Percentiles rank a stretch among this genome's conserved stretches.
phyloP scores from a whole-genome alignment of 2,113 vertebrate species.

The Cavia porcellus region DNA sequence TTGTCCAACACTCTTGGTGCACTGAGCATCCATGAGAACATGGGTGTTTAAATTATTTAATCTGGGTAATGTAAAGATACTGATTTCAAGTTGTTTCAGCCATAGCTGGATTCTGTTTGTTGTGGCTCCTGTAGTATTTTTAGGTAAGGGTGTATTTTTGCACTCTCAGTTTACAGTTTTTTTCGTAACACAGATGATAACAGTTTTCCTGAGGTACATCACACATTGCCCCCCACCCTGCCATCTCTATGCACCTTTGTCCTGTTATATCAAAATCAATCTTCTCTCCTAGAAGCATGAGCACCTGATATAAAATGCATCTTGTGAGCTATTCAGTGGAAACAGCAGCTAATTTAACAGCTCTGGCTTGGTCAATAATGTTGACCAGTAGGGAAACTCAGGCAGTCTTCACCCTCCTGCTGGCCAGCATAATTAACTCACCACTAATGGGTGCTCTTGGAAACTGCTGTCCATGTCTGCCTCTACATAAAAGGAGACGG shows the following conservation, averaged over 20 bases:
- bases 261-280: slow-evolving; percentile 56
- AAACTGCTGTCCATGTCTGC: not conserved
- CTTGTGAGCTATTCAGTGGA: not conserved
- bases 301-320: slow-evolving; percentile 32
- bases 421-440: slow-evolving; percentile 59
- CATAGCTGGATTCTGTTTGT: not conserved
- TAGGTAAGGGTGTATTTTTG: not conserved
- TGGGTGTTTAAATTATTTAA: not conserved
- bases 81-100: not conserved
- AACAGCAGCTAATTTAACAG: slow-evolving; percentile 69
- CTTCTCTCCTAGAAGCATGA: not conserved
- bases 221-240: not conserved
- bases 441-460: slow-evolving; percentile 18
- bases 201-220: slow-evolving; percentile 31
- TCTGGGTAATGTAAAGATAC: not conserved
- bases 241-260: not conserved
- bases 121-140: not conserved
- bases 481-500: slow-evolving; percentile 13
- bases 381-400: slow-evolving; percentile 41
- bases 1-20: not conserved
- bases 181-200: not conserved
- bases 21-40: not conserved
- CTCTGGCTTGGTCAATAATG: slow-evolving; percentile 60
- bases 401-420: not conserved
- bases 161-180: not conserved